Evolutionary conservation across 2,113 vertebrate genomes (phyloP), one percentile per base, ranked within the genome.

Genomic region (Corythornis madagascariensis): DNA sequence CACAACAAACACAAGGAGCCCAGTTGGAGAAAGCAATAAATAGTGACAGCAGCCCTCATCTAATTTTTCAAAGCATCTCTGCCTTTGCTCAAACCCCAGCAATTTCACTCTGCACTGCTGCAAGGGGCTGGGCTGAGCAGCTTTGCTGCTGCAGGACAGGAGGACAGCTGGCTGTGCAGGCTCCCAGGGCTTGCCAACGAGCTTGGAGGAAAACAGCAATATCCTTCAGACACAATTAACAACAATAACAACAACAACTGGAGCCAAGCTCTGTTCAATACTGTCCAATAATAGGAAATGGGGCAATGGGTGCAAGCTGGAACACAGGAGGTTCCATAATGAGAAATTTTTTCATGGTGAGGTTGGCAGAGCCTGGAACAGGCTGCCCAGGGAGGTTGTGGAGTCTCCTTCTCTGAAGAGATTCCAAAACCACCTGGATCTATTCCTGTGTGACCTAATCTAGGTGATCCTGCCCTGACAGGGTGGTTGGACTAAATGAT

Each of bases 1-100:
- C 94, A 93, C 89, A 95, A 86, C 82, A 95, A 94, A 97, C 12
- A 35, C 84, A 55, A 88, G 77, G 82, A 95, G 43, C 83, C 82
- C 71, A 86, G 91, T 2, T 94, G 91, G 83, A 95, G 93, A 92
- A 77, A 93, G 74, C 87, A 94, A 78, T 95, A 96, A 90, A 85
- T 77, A 94, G 69, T 94, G 93, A 97, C 94, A 95, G 90, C 64
- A 90, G 75, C 76, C 85, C 48, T 55, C 10, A 3, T 94, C 82
- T 81, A 91, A 96, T 93, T 78, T 76, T 88, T 95, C 91, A 89
- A 66, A 86, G 57, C 74, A 48, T 85, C 80, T 90, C 56, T 75
- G 80, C 55, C 43, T 83, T 79, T 80, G 56, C 92, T 92, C 76
- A 91, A 84, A 86, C 9, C 78, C 21, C 4, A 64, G 56, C 40